phyloP scores from a whole-genome alignment of 1,140 invertebrate genomes.

The Drosophila ambigua region DNA sequence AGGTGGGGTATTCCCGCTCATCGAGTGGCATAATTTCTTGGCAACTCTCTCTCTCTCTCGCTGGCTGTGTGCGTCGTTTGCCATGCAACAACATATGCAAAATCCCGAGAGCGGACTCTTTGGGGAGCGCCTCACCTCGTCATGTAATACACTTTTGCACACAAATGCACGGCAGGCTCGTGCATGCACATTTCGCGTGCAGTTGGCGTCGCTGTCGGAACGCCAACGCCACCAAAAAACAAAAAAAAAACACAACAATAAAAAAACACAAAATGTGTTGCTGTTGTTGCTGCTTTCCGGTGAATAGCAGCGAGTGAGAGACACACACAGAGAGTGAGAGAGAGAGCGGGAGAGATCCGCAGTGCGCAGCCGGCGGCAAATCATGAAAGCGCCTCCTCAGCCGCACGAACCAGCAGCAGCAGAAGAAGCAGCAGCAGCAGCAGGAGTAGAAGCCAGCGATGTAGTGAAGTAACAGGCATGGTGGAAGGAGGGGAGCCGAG shows the following conservation, averaged over 20 bases:
- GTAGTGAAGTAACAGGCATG: constrained; percentile 1
- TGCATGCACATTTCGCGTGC: too few species aligned
- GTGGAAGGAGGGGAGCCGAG: constrained; percentile 9
- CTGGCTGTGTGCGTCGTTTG: neutral
- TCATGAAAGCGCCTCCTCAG: constrained; percentile 66
- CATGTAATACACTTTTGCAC: too few species aligned
- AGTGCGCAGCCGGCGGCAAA: constrained; percentile 69
- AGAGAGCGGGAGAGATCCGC: constrained; percentile 7
- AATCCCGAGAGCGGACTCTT: too few species aligned
- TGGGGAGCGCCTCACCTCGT: too few species aligned
- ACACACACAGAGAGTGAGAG: too few species aligned
- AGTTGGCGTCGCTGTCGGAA: constrained; percentile 3
- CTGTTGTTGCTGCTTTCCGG: constrained; percentile 61
- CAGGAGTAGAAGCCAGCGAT: constrained; percentile 19
- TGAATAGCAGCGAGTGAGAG: constrained; percentile 39
- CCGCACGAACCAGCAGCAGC: constrained; percentile 21
- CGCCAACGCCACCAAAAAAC: constrained; percentile 1
- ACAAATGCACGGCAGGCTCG: too few species aligned
- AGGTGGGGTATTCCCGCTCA: too few species aligned
- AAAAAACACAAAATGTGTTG: constrained; percentile 18
- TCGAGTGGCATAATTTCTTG: too few species aligned
- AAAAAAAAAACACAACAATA: neutral
- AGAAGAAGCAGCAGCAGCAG: constrained; percentile 33
- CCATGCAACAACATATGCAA: neutral
- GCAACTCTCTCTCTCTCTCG: too few species aligned